A percentile compares a stretch with the other conserved stretches of the same genome.
phyloP scores from a whole-genome alignment of 2,888 invertebrate genomes.

The Clivina fossor region DNA sequence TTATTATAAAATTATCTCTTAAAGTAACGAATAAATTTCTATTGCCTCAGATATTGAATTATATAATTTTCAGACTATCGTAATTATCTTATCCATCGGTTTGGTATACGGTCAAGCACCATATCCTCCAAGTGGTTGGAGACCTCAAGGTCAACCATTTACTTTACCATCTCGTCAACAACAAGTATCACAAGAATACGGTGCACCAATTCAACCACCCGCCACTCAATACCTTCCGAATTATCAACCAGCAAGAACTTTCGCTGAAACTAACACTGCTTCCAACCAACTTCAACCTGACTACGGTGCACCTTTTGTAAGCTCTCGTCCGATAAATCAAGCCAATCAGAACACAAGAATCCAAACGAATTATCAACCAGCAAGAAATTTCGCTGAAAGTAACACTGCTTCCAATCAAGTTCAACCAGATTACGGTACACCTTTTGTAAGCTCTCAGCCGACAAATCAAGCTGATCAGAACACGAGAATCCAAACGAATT shows the following conservation, averaged over 20 bases:
- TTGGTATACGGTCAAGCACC: slow-evolving; percentile 17
- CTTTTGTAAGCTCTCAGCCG: too few species aligned
- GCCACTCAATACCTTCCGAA: slow-evolving; percentile 13
- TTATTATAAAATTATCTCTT: too few species aligned
- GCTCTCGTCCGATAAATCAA: too few species aligned
- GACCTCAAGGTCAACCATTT: slow-evolving; percentile 34
- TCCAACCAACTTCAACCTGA: slow-evolving; percentile 3
- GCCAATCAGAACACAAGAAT: too few species aligned
- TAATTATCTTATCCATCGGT: slow-evolving; percentile 9
- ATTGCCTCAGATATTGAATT: not conserved
- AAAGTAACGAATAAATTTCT: too few species aligned
- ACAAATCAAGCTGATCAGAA: too few species aligned
- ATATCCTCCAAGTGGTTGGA: slow-evolving; percentile 35
- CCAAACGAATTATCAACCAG: too few species aligned
- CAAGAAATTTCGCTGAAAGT: slow-evolving; percentile 15
- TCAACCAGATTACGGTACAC: too few species aligned
- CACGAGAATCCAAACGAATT: too few species aligned
- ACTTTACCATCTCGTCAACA: slow-evolving; percentile 23
- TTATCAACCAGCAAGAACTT: slow-evolving; percentile 16
- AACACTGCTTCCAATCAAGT: slow-evolving; percentile 8
- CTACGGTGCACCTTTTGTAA: not conserved
- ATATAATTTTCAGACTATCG: slow-evolving; percentile 3
- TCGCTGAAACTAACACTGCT: slow-evolving; percentile 7
- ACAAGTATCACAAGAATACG: slow-evolving; percentile 23
- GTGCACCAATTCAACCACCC: slow-evolving; percentile 3